phyloP scores from a whole-genome alignment of 2,113 vertebrate species.

The Dromiciops gliroides region DNA sequence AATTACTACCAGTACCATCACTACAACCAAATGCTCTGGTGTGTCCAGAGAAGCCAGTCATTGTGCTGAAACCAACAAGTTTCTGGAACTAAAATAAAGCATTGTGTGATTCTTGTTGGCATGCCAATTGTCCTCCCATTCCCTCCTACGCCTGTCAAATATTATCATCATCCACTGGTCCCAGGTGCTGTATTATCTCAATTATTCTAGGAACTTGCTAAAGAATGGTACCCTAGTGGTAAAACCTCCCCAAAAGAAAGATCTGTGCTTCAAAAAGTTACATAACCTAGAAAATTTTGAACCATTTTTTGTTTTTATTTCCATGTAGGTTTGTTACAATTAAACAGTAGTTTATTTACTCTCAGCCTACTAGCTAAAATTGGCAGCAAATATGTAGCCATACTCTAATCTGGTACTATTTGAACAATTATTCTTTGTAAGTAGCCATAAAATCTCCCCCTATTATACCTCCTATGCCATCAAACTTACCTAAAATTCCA shows the following conservation, averaged over 20 bases:
- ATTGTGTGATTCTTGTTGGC: not conserved
- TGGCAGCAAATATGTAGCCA: not conserved
- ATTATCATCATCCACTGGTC: slow-evolving; percentile 7
- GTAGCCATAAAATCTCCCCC: not conserved
- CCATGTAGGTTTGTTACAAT: slow-evolving; percentile 51
- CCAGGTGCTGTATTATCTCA: slow-evolving; percentile 72
- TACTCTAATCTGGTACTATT: not conserved
- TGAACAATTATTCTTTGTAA: not conserved
- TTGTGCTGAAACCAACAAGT: slow-evolving; percentile 59
- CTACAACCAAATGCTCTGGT: slow-evolving; percentile 36
- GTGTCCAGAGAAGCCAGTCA: slow-evolving; percentile 28
- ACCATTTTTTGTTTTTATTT: slow-evolving; percentile 48
- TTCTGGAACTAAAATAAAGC: slow-evolving; percentile 56
- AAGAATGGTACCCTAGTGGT: slow-evolving; percentile 51
- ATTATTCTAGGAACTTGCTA: slow-evolving; percentile 67
- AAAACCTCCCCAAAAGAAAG: slow-evolving; percentile 44
- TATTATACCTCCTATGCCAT: not conserved
- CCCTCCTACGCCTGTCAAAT: slow-evolving; percentile 49
- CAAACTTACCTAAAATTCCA: not conserved
- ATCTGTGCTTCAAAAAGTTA: not conserved
- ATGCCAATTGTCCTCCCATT: not conserved
- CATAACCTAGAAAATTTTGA: slow-evolving; percentile 62
- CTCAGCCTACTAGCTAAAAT: slow-evolving; percentile 18
- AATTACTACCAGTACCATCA: not conserved
- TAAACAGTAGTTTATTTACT: slow-evolving; percentile 55